phyloP scores from a whole-genome alignment of 2,113 vertebrate species.

The Otolemur garnettii region DNA sequence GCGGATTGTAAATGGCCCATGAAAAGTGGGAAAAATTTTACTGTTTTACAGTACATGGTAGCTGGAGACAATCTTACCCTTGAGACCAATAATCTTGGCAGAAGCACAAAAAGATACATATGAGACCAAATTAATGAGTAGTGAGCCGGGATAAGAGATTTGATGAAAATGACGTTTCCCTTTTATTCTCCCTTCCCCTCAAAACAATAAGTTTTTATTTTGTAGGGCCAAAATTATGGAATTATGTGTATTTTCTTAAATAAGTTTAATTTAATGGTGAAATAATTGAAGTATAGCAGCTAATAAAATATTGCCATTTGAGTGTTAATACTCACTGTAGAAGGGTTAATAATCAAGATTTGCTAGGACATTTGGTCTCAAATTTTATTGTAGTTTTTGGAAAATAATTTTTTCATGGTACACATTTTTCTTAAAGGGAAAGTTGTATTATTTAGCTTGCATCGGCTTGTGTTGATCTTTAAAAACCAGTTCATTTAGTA shows the following conservation, averaged over 20 bases:
- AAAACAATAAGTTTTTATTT: conserved; percentile 16
- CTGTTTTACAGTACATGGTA: background rate
- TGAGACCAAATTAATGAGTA: conserved; percentile 4
- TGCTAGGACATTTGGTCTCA: background rate
- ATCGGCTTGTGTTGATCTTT: background rate
- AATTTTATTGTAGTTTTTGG: conserved; percentile 7
- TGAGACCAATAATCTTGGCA: conserved; percentile 23
- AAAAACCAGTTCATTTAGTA: background rate
- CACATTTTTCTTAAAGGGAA: conserved; percentile 42
- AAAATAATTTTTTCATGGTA: background rate
- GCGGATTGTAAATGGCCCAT: conserved; percentile 46
- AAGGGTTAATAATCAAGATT: conserved; percentile 6
- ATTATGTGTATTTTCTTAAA: conserved; percentile 21
- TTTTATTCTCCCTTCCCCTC: background rate
- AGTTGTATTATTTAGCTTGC: background rate
- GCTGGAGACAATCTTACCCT: background rate
- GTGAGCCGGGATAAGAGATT: background rate
- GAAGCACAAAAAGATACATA: background rate
- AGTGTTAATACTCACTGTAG: background rate
- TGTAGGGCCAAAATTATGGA: background rate
- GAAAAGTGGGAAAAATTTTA: conserved; percentile 4
- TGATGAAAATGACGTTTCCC: background rate
- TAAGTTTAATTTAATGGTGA: conserved; percentile 5
- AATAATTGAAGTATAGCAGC: background rate
- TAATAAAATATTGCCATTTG: conserved; percentile 26